Base-by-base conservation (phyloP, 2,888 invertebrate species). In the Tenthredo amoena region DNA sequence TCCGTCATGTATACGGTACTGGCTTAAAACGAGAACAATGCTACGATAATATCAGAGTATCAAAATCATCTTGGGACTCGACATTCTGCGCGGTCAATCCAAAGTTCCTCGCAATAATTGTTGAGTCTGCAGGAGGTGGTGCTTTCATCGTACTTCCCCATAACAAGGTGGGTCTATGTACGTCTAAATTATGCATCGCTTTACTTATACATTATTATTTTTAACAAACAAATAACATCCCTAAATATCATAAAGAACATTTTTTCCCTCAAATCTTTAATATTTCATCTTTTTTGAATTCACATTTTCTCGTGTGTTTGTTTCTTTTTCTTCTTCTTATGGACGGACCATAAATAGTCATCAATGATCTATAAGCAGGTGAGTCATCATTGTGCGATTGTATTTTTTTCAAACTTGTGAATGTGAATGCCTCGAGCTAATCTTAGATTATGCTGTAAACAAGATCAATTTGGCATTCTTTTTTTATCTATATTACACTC, bases 81-180 rank as follows among this genome's bases (percentile, higher is more conserved):
- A 98, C 98, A 89, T 99, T 99, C 94, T 99, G 99, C 95, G 98
- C 99, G 89, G 99, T 99, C 91, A 99, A 99, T 95, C 99, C 99
- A 81, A 99, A 99, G 94, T 99, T 99, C 95, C 95, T 99, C 93
- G 99, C 99, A 89, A 98, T 99, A 92, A 99, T 99, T 93, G 98
- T 99, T 76, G 99, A 99, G 94, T 98, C 98, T 84, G 99, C 98
- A 85, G 99, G 99, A 86, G 99, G 99, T 89, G 99, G 99, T 89
- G 98, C 98, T 91, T 99, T 99, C 94, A 98, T 99, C 94, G 98
- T 99, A 87, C 95, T 99, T 91, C 98, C 98, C 88, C 97, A 98
- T 91, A 98, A 97, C 93, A 98, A 98, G 96, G 98, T 98, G 93
- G 92, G 92, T 89, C 71, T 5, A 84, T 74, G 71, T 84, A 71